phyloP scores from a whole-genome alignment of 2,113 vertebrate species.

The Phasianus colchicus region DNA sequence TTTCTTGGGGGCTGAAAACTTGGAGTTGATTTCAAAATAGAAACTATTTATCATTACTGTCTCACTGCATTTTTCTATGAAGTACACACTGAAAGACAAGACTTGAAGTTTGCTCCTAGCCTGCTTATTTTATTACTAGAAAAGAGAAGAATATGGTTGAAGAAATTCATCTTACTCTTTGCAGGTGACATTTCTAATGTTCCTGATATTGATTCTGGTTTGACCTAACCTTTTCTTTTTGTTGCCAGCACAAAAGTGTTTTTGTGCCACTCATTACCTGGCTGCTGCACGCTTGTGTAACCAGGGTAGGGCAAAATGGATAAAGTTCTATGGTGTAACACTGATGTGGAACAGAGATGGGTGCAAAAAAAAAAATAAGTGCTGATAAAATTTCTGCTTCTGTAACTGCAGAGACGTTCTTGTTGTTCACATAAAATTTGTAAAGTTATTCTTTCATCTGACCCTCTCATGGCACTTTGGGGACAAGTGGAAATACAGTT shows the following conservation, averaged over 20 bases:
- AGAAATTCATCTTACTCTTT: conserved; percentile 45
- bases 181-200: conserved; percentile 22
- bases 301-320: background rate
- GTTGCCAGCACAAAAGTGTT: background rate
- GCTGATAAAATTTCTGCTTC: background rate
- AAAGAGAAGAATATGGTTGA: background rate
- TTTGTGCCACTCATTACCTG: background rate
- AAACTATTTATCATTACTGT: background rate
- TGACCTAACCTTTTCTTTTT: conserved; percentile 41
- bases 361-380: background rate
- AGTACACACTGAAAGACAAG: background rate
- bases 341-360: background rate
- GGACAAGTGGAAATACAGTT: background rate
- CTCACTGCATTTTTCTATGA: background rate
- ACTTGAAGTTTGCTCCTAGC: background rate
- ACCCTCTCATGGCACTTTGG: background rate
- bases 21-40: conserved; percentile 21
- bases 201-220: conserved; percentile 32
- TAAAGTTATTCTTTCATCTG: background rate
- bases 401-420: background rate
- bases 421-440: background rate
- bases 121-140: background rate
- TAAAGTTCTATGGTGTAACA: background rate
- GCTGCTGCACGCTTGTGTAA: background rate
- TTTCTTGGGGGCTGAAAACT: background rate